These are phyloP conservation scores for Tanaodytes sp. DNA, from an alignment of 2,888 invertebrate species.

Conservation along the genomic window DNA sequence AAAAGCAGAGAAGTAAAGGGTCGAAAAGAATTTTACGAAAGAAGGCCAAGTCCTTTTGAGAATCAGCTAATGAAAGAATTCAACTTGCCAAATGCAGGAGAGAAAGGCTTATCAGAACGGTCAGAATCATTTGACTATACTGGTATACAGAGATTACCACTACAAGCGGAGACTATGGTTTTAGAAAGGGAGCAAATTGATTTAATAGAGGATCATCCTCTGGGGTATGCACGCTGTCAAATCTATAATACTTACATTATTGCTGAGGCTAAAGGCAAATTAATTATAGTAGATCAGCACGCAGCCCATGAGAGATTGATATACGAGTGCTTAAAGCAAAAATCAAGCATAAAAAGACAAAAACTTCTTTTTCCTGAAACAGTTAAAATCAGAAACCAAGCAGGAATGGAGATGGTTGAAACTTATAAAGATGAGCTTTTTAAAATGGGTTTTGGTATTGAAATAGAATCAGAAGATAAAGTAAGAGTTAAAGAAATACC, in stretches of 20 bases:
- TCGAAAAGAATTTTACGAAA: constrained; percentile 22
- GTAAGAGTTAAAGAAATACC: constrained; percentile 27
- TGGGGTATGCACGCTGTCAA: constrained; percentile 26
- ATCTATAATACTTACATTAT: constrained; percentile 31
- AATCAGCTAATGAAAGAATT: constrained; percentile 37
- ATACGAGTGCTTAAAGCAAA: constrained; percentile 23
- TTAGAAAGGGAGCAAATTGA: constrained; percentile 26
- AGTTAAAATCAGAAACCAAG: constrained; percentile 18
- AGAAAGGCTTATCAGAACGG: constrained; percentile 20
- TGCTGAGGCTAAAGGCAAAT: constrained; percentile 20
- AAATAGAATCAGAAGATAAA: constrained; percentile 14
- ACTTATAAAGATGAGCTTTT: constrained; percentile 20
- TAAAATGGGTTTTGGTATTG: constrained; percentile 24
- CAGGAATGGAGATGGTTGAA: constrained; percentile 19
- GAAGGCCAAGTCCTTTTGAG: constrained; percentile 30
- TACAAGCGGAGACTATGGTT: constrained; percentile 27
- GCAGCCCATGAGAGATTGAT: constrained; percentile 28
- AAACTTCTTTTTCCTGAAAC: constrained; percentile 27
- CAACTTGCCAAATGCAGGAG: constrained; percentile 15
- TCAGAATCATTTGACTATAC: constrained; percentile 26
- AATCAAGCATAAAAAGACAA: constrained; percentile 24
- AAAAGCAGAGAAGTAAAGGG: constrained; percentile 7
- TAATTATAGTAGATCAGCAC: constrained; percentile 29
- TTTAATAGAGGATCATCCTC: constrained; percentile 16
- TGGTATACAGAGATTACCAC: constrained; percentile 18